These are phyloP conservation scores for Meandrusa payeni DNA, from an alignment of 2,888 invertebrate genomes.

Conservation along the genomic window DNA sequence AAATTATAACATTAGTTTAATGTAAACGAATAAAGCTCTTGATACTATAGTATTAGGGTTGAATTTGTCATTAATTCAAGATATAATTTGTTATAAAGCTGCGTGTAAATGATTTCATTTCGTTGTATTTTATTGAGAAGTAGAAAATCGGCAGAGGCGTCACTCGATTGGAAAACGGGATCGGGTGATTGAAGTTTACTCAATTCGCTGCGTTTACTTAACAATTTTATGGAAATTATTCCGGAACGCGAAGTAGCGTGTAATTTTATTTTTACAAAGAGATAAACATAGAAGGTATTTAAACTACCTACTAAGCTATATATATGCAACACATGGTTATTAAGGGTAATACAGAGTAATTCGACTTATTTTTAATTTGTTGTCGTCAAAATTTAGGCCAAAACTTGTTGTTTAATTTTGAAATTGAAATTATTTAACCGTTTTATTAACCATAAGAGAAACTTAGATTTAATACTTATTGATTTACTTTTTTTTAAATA, in stretches of 20 bases:
- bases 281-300: slow-evolving; percentile 21
- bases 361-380: too few relatives aligned
- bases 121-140: slow-evolving; percentile 18
- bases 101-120: slow-evolving; percentile 27
- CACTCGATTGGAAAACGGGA: slow-evolving; percentile 41
- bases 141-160: slow-evolving; percentile 27
- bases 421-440: too few relatives aligned
- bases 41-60: slow-evolving; percentile 32
- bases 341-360: too few relatives aligned
- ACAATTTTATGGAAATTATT: slow-evolving; percentile 65
- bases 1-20: slow-evolving; percentile 45
- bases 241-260: slow-evolving; percentile 38
- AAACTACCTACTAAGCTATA: too few relatives aligned
- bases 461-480: too few relatives aligned
- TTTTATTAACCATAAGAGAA: too few relatives aligned
- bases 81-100: slow-evolving; percentile 27
- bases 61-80: slow-evolving; percentile 24
- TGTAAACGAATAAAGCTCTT: slow-evolving; percentile 38
- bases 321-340: too few relatives aligned
- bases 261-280: slow-evolving; percentile 38
- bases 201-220: slow-evolving; percentile 59
- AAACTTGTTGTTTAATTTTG: too few relatives aligned
- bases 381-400: too few relatives aligned
- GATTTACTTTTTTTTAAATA: too few relatives aligned
- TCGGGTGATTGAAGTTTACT: slow-evolving; percentile 62